Evolutionary conservation across 2,113 vertebrate genomes (phyloP).

Genomic region (Pelobates fuscus): DNA sequence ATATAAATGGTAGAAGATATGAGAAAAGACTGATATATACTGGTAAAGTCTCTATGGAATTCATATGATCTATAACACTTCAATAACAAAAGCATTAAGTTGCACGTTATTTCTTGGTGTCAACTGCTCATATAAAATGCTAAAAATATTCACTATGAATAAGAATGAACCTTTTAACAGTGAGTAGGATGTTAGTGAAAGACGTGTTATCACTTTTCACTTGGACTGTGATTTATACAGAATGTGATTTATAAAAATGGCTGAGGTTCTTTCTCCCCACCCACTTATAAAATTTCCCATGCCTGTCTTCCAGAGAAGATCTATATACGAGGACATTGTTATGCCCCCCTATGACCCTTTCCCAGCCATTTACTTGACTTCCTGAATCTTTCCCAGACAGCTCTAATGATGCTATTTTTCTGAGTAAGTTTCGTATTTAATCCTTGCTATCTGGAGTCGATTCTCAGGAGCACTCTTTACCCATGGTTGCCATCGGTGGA

Average conservation of each 20-base stretch:
- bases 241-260: slow-evolving; percentile 18
- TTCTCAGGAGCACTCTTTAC: slow-evolving; percentile 30
- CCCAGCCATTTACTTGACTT: slow-evolving; percentile 49
- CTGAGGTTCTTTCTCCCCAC: slow-evolving; percentile 15
- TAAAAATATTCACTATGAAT: slow-evolving; percentile 4
- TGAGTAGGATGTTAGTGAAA: not conserved
- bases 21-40: too few relatives aligned
- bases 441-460: slow-evolving; percentile 17
- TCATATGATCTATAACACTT: too few relatives aligned
- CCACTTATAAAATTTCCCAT: slow-evolving; percentile 44
- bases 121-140: not conserved
- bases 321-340: slow-evolving; percentile 47
- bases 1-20: too few relatives aligned
- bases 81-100: too few relatives aligned
- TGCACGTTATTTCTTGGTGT: too few relatives aligned
- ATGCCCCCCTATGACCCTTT: slow-evolving; percentile 42
- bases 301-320: slow-evolving; percentile 49
- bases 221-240: slow-evolving; percentile 13
- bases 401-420: slow-evolving; percentile 36
- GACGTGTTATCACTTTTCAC: slow-evolving; percentile 18
- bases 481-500: not conserved
- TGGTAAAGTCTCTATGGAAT: too few relatives aligned
- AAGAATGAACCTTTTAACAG: slow-evolving; percentile 8
- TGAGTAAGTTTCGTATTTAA: slow-evolving; percentile 33
- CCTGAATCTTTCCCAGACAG: slow-evolving; percentile 47